Percentiles rank a stretch among this genome's conserved stretches.
Evolutionary conservation across 2,113 vertebrate genomes (phyloP).

Genomic region (Gorsachius goisagi): DNA sequence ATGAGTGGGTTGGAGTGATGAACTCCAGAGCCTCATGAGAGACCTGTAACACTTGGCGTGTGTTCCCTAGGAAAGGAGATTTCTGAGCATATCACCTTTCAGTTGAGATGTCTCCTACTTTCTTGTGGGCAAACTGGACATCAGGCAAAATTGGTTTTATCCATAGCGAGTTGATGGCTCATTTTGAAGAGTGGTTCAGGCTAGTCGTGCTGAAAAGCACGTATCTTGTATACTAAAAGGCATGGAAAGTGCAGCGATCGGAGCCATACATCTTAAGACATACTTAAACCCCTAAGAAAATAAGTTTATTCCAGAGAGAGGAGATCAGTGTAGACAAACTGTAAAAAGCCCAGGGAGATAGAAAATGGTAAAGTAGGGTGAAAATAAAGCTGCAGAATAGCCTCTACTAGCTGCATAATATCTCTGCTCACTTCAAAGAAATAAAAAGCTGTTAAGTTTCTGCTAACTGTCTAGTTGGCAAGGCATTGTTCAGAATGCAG

Average conservation of each 20-base stretch:
- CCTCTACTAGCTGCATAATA: background rate
- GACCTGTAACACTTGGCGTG: background rate
- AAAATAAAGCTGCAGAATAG: background rate
- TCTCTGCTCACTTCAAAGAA: background rate
- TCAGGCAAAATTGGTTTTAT: background rate
- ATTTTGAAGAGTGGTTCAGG: background rate
- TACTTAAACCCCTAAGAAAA: background rate
- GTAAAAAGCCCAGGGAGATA: background rate
- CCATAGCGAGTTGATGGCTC: background rate
- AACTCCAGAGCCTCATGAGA: background rate
- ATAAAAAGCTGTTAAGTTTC: background rate
- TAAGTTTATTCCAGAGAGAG: background rate
- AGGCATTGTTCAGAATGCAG: background rate
- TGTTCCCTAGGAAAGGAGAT: background rate
- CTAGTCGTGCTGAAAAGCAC: background rate
- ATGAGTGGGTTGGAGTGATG: background rate
- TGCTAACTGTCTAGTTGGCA: background rate
- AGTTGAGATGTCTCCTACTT: background rate
- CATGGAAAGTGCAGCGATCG: background rate
- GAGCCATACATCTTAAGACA: background rate
- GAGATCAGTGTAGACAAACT: background rate
- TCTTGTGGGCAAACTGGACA: background rate
- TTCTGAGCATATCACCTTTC: background rate
- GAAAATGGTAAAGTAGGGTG: background rate
- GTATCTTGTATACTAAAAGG: background rate